phyloP scores from a whole-genome alignment of 2,888 invertebrate species.

The Acleris cristana region DNA sequence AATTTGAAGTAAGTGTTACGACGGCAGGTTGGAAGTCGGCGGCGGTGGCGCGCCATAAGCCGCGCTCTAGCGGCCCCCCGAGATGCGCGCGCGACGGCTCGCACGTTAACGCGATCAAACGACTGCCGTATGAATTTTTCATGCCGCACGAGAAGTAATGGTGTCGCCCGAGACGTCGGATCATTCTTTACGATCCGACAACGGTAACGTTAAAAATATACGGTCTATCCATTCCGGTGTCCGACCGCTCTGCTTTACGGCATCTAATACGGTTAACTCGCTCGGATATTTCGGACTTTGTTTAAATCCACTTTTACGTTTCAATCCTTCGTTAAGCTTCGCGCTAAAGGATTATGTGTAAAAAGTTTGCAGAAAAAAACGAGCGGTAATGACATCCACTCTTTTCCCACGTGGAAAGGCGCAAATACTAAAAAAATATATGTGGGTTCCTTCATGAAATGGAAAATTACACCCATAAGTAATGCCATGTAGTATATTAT shows the following conservation, averaged over 20 bases:
- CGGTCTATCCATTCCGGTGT: slow-evolving; percentile 54
- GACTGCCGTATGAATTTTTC: slow-evolving; percentile 78
- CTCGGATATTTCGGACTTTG: slow-evolving; percentile 27
- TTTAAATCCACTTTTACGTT: slow-evolving; percentile 35
- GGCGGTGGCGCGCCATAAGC: slow-evolving; percentile 51
- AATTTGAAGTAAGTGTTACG: slow-evolving; percentile 46
- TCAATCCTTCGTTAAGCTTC: slow-evolving; percentile 14
- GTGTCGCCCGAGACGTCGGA: slow-evolving; percentile 73
- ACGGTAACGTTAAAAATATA: slow-evolving; percentile 75
- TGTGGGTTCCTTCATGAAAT: background rate
- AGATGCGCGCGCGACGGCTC: slow-evolving; percentile 64
- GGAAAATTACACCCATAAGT: background rate
- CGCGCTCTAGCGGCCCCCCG: slow-evolving; percentile 60
- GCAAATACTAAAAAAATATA: background rate
- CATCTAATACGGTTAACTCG: slow-evolving; percentile 31
- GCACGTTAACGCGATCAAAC: slow-evolving; percentile 74
- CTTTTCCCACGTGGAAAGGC: background rate
- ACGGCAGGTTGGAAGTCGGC: slow-evolving; percentile 37
- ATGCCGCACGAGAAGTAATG: slow-evolving; percentile 77
- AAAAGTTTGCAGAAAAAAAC: slow-evolving; percentile 17
- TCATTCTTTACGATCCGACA: slow-evolving; percentile 82
- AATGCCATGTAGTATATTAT: too few species aligned
- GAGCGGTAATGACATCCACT: slow-evolving; percentile 15
- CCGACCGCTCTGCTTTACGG: slow-evolving; percentile 23
- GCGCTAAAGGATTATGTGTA: slow-evolving; percentile 25